Base-by-base conservation (phyloP, 2,797 vertebrate species). In the Sebastes dallii region DNA sequence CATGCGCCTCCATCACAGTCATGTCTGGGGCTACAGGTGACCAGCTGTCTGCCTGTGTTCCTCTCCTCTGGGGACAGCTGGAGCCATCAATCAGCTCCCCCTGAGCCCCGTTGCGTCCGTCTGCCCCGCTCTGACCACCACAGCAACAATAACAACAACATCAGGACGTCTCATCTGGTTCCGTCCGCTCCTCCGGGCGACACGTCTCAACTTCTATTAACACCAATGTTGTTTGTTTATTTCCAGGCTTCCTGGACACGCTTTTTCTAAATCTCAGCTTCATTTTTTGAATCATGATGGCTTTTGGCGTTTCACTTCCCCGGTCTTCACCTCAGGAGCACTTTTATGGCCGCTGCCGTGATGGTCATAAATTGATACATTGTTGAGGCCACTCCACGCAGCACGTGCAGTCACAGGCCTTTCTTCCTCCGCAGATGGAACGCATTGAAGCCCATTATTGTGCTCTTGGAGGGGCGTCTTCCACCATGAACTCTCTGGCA, bases 371-470 rank as follows among this genome's bases (percentile, higher is more conserved):
- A 93, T 91, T 90, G 87, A 89, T 88, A 88, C 82, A 82, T 88
- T 87, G 89, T 89, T 81, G 78, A 90, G 88, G 20, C 86, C 84
- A 78, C 90, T 91, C 87, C 71, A 72, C 78, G 6, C 94, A 94
- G 93, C 95, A 94, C 93, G 94, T 95, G 95, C 94, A 94, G 89
- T 92, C 94, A 83, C 89, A 88, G 90, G 77, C 89, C 89, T 89
- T 91, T 90, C 90, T 90, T 85, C 83, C 66, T 77, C 87, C 22
- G 86, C 96, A 96, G 95, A 96, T 96, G 96, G 95, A 95, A 95
- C 92, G 93, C 92, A 95, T 95, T 96, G 92, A 93, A 92, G 89
- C 84, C 93, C 94, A 95, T 95, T 95, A 96, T 96, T 95, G 94
- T 94, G 89, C 93, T 94, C 92, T 87, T 94, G 92, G 94, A 94